Evolutionary conservation across 2,113 vertebrate species (phyloP).

Genomic region (Pelecanoides urinatrix): DNA sequence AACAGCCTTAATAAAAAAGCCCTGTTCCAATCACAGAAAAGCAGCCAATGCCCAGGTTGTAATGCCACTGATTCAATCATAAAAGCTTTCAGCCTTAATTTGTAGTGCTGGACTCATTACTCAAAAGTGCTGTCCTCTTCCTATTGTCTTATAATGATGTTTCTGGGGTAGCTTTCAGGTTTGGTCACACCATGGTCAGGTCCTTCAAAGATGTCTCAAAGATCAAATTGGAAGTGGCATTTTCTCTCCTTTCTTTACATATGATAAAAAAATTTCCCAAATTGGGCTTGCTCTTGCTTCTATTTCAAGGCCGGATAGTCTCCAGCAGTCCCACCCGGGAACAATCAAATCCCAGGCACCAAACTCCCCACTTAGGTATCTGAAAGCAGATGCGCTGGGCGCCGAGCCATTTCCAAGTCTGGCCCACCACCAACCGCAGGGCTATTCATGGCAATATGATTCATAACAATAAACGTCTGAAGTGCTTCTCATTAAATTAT

Average conservation of each 20-base stretch:
- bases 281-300: background rate
- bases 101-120: background rate
- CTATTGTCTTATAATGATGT: background rate
- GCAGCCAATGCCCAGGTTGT: background rate
- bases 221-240: background rate
- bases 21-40: background rate
- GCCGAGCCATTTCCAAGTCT: background rate
- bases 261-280: background rate
- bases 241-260: background rate
- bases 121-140: background rate
- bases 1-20: background rate
- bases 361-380: background rate
- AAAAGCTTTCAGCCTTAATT: slow-evolving; percentile 17
- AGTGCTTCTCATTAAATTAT: slow-evolving; percentile 47
- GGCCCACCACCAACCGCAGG: background rate
- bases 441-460: background rate
- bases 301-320: background rate
- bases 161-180: background rate
- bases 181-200: background rate
- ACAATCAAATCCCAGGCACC: background rate
- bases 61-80: background rate
- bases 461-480: slow-evolving; percentile 6
- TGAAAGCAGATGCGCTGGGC: background rate
- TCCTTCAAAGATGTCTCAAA: background rate
- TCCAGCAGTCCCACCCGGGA: background rate